A percentile compares a stretch with the other conserved stretches of the same genome.
Evolutionary conservation across 2,113 vertebrate genomes (phyloP).

Genomic region (Caracal caracal): DNA sequence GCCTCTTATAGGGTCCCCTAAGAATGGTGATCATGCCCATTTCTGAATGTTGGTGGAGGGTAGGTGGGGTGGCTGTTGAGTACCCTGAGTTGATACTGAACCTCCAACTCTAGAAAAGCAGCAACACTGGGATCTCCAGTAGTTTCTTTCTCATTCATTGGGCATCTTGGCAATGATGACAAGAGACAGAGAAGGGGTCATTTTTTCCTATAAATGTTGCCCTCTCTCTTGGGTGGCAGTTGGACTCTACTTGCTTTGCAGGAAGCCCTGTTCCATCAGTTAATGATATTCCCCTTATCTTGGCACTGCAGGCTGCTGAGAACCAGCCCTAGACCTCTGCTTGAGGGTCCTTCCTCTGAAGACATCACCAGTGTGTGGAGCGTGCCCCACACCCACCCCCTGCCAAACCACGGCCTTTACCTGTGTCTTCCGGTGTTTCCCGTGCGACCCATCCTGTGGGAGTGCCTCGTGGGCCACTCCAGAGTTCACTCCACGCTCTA

Average conservation of each 20-base stretch:
- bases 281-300: slow-evolving; percentile 44
- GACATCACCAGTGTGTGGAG: slow-evolving; percentile 90
- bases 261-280: not conserved
- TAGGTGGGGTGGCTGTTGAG: not conserved
- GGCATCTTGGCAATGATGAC: not conserved
- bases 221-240: not conserved
- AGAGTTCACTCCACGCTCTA: slow-evolving; percentile 87
- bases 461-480: slow-evolving; percentile 97
- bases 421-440: slow-evolving; percentile 99
- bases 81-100: not conserved
- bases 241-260: not conserved
- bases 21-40: not conserved
- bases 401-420: slow-evolving; percentile 98
- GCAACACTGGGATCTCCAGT: not conserved
- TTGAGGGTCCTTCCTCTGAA: slow-evolving; percentile 76
- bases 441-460: slow-evolving; percentile 98
- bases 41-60: not conserved
- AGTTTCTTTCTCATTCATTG: not conserved
- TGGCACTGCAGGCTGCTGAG: slow-evolving; percentile 65
- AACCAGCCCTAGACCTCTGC: not conserved
- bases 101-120: not conserved
- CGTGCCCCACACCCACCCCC: slow-evolving; percentile 91
- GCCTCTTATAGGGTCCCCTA: not conserved
- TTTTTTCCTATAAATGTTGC: not conserved
- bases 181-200: not conserved